Evolutionary conservation across 1,140 invertebrate genomes (phyloP).

Genomic region (Eumeta japonica): DNA sequence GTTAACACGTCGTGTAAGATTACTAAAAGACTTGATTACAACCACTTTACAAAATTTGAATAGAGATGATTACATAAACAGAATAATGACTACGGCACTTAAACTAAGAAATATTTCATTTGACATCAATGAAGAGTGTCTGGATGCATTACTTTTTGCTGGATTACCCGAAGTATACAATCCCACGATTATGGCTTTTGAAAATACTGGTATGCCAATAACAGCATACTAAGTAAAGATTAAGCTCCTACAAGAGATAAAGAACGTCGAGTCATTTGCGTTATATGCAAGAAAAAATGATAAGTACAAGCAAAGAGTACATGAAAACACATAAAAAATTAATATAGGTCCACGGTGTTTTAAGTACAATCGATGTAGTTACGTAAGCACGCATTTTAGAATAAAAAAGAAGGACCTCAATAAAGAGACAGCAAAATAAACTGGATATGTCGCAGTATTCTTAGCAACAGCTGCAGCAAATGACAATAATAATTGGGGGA

Average conservation of each 20-base stretch:
- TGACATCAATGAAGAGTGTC: too few relatives aligned
- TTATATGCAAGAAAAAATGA: too few relatives aligned
- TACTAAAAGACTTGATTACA: background rate
- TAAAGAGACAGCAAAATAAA: too few relatives aligned
- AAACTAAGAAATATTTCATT: too few relatives aligned
- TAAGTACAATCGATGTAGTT: background rate
- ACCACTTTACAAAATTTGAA: too few relatives aligned
- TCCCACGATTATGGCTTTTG: background rate
- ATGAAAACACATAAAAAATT: background rate
- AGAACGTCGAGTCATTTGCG: too few relatives aligned
- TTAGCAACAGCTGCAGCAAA: background rate
- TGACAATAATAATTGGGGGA: background rate
- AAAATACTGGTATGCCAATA: too few relatives aligned
- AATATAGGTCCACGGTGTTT: background rate
- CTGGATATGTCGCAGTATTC: background rate
- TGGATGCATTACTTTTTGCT: background rate
- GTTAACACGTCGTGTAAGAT: background rate
- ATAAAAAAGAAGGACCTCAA: background rate
- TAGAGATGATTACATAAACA: too few relatives aligned
- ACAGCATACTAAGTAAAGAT: too few relatives aligned
- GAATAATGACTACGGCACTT: too few relatives aligned
- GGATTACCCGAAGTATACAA: background rate
- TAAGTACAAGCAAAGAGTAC: background rate
- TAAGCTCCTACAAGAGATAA: too few relatives aligned
- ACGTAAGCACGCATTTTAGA: background rate